Evolutionary conservation across 2,888 invertebrate genomes (phyloP).

Genomic region (Rotaria sp.): DNA sequence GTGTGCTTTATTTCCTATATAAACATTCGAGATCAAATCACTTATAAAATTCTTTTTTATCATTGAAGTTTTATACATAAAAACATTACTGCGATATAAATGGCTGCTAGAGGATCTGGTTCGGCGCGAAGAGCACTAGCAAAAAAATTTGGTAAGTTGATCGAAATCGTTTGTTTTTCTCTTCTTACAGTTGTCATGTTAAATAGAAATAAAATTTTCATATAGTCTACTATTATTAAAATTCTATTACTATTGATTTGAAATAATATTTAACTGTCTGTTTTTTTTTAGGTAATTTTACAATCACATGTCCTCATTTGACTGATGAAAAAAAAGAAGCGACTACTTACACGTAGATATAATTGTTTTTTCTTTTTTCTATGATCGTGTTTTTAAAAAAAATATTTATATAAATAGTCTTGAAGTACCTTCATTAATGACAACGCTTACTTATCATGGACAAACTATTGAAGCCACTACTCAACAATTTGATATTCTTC

Average conservation of each 20-base stretch:
- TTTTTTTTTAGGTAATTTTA: background rate
- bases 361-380: background rate
- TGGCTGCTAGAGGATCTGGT: background rate
- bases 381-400: no score
- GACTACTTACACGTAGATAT: background rate
- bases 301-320: background rate
- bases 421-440: background rate
- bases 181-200: no score
- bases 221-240: background rate
- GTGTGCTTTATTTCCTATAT: no score
- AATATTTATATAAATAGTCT: background rate
- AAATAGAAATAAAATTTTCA: no score
- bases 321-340: background rate
- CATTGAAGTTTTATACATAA: background rate
- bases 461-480: background rate
- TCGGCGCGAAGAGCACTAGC: background rate
- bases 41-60: background rate
- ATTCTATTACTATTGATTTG: no score
- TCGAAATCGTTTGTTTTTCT: no score
- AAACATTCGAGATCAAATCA: background rate
- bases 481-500: slow-evolving; percentile 2
- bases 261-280: background rate
- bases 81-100: background rate
- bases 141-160: background rate
- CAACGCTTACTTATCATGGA: background rate